Evolutionary conservation across 2,888 invertebrate species (phyloP).

Genomic region (Harpagoxenus sublaevis): DNA sequence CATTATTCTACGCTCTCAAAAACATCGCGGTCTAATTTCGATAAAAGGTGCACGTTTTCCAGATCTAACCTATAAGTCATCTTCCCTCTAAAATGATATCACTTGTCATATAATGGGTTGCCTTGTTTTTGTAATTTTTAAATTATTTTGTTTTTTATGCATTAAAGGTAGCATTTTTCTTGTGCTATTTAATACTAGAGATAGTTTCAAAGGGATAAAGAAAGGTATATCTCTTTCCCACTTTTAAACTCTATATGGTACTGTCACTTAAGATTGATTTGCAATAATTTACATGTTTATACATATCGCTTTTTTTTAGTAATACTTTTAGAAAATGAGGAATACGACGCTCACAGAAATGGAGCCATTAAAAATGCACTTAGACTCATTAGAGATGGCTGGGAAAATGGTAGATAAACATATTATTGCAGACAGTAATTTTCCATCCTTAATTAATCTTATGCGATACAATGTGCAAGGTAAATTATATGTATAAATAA

Average conservation of each 20-base stretch:
- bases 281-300: constrained; percentile 41
- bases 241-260: background rate
- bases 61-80: constrained; percentile 17
- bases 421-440: constrained; percentile 90
- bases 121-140: constrained; percentile 19
- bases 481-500: constrained; percentile 67
- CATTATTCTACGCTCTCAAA: background rate
- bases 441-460: constrained; percentile 90
- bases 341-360: constrained; percentile 76
- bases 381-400: constrained; percentile 92
- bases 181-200: background rate
- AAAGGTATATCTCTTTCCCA: background rate
- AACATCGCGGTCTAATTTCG: background rate
- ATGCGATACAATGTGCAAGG: constrained; percentile 86
- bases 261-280: constrained; percentile 28
- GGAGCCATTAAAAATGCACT: constrained; percentile 85
- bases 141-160: constrained; percentile 9
- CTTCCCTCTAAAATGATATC: background rate
- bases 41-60: background rate
- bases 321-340: constrained; percentile 49
- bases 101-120: background rate
- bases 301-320: constrained; percentile 43
- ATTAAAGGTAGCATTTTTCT: background rate
- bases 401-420: constrained; percentile 94
- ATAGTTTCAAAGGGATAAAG: background rate